phyloP scores from a whole-genome alignment of 2,888 invertebrate genomes.

The Mythimna loreyi region DNA sequence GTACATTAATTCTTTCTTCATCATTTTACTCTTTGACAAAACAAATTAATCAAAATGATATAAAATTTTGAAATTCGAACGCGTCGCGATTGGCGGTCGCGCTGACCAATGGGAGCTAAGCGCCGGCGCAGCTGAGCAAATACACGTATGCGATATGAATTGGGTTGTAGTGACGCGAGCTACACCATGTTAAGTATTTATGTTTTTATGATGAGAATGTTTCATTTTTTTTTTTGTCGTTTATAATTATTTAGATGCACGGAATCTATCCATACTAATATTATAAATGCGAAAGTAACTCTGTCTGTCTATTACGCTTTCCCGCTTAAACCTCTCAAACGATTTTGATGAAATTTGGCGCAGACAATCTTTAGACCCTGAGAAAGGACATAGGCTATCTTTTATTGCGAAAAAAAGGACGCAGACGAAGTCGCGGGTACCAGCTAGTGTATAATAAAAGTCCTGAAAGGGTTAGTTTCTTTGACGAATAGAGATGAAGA shows the following conservation, averaged over 20 bases:
- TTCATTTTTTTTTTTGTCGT: slow-evolving; percentile 5
- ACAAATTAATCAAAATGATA: slow-evolving; percentile 47
- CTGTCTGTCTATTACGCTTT: too few species aligned
- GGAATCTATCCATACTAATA: too few species aligned
- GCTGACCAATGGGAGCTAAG: slow-evolving; percentile 62
- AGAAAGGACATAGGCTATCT: too few species aligned
- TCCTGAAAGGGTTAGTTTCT: too few species aligned
- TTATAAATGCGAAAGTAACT: too few species aligned
- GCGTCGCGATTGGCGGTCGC: slow-evolving; percentile 61
- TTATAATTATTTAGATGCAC: slow-evolving; percentile 6
- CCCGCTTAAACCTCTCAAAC: too few species aligned
- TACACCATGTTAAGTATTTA: slow-evolving; percentile 34
- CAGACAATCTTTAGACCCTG: too few species aligned
- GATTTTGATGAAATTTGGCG: too few species aligned
- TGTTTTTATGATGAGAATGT: slow-evolving; percentile 26
- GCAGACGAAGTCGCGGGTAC: too few species aligned
- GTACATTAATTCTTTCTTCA: not conserved
- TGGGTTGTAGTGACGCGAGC: slow-evolving; percentile 63
- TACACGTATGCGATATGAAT: slow-evolving; percentile 64
- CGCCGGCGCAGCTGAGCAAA: slow-evolving; percentile 66
- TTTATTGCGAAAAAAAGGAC: too few species aligned
- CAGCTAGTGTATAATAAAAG: too few species aligned
- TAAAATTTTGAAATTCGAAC: slow-evolving; percentile 66
- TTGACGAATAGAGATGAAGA: too few species aligned
- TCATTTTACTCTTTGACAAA: not conserved